Conservation (phyloP, 2,797 vertebrate species). For the Poeciliopsis paucimaculata region DNA sequence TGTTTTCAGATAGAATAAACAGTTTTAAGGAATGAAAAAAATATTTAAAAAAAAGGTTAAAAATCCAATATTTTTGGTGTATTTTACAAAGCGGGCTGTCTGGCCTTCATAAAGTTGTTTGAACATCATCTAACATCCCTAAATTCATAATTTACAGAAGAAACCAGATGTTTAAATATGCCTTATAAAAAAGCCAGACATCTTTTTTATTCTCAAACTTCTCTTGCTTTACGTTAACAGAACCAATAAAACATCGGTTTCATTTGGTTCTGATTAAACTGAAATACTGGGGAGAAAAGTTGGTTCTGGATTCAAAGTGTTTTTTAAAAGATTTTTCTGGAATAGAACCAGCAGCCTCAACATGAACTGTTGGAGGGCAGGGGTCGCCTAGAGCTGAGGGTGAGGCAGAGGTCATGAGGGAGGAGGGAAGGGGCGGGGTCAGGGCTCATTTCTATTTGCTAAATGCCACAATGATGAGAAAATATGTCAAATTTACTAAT, state of each 20-base stretch:
- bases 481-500: not conserved
- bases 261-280: not conserved
- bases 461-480: not conserved
- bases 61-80: not conserved
- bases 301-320: not conserved
- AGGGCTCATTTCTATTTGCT: not conserved
- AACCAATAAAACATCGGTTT: not conserved
- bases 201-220: not conserved
- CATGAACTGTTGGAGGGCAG: not conserved
- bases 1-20: too few species aligned
- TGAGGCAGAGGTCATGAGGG: not conserved
- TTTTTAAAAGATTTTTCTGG: not conserved
- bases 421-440: not conserved
- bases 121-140: not conserved
- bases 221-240: not conserved
- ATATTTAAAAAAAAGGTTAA: not conserved
- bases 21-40: not conserved
- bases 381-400: conserved; percentile 13
- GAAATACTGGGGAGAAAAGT: not conserved
- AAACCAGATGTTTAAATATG: not conserved
- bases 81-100: not conserved
- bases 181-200: not conserved
- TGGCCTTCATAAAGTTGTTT: not conserved
- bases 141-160: not conserved
- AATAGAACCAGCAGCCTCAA: not conserved